Evolutionary conservation across 2,113 vertebrate species (phyloP).

Genomic region (Porphyrio hochstetteri): DNA sequence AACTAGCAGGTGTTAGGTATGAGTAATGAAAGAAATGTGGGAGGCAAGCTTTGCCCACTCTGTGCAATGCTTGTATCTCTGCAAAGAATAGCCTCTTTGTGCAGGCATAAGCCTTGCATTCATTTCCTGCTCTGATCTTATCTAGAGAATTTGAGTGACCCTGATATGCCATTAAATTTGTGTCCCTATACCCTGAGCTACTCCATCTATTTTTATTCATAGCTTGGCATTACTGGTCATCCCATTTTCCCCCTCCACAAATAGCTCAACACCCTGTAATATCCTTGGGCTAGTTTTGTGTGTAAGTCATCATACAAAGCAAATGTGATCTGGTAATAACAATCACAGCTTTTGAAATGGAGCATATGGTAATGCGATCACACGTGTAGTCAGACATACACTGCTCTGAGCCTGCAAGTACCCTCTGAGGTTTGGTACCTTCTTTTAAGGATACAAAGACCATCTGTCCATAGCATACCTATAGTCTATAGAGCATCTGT

Average conservation of each 20-base stretch:
- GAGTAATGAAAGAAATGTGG: constrained; percentile 65
- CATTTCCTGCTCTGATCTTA: constrained; percentile 59
- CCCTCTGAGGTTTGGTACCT: neutral
- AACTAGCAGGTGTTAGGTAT: constrained; percentile 51
- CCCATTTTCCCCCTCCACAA: neutral
- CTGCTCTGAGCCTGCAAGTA: neutral
- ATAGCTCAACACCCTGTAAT: constrained; percentile 39
- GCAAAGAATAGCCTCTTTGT: constrained; percentile 57
- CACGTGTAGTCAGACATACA: neutral
- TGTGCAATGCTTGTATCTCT: constrained; percentile 7
- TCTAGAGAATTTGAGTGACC: constrained; percentile 47
- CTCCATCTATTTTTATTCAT: neutral
- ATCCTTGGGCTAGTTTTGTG: constrained; percentile 5
- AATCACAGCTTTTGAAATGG: neutral
- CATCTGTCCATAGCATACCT: neutral
- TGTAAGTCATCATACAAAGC: neutral
- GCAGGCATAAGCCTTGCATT: constrained; percentile 50
- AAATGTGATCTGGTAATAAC: neutral
- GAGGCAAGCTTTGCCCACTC: constrained; percentile 37
- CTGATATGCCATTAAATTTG: constrained; percentile 35
- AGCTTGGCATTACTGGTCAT: neutral
- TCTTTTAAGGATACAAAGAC: neutral
- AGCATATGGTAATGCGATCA: neutral
- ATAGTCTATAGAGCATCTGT: neutral
- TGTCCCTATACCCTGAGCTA: neutral